phyloP scores from a whole-genome alignment of 2,797 vertebrate species.

The Sebastes diploproa region DNA sequence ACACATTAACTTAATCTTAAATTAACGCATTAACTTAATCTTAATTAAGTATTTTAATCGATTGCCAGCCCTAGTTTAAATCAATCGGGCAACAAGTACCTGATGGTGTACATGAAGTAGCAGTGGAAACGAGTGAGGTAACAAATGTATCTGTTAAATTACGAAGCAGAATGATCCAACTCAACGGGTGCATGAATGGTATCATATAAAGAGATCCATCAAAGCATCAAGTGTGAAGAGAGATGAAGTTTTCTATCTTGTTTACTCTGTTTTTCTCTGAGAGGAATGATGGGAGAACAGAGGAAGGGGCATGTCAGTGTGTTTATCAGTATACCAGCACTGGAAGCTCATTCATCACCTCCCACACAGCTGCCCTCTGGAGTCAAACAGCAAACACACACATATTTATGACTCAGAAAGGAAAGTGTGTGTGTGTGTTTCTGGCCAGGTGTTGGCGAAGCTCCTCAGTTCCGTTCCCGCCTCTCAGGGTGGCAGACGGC shows the following conservation, averaged over 20 bases:
- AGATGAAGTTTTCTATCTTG: constrained; percentile 18
- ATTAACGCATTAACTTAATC: no score
- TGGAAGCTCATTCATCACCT: constrained; percentile 76
- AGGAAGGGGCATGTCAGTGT: constrained; percentile 25
- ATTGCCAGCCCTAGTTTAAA: no score
- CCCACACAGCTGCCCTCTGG: constrained; percentile 77
- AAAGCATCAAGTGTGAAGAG: constrained; percentile 19
- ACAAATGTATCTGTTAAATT: background rate
- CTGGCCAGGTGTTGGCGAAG: constrained; percentile 68
- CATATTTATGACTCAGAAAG: constrained; percentile 40
- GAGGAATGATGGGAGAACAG: constrained; percentile 28
- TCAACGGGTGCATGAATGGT: background rate
- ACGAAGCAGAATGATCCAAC: background rate
- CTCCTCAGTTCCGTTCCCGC: constrained; percentile 54
- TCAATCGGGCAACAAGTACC: background rate
- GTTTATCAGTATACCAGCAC: constrained; percentile 48
- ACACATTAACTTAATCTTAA: no score
- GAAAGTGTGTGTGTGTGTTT: constrained; percentile 15
- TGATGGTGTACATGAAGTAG: background rate
- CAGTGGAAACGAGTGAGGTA: background rate
- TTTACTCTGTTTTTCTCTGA: constrained; percentile 27
- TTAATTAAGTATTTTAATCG: no score
- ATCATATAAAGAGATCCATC: background rate
- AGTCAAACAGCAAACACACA: constrained; percentile 60
- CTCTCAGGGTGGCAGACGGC: constrained; percentile 60